A percentile compares a stretch with the other conserved stretches of the same genome.
These are phyloP conservation scores for Limnothrissa miodon DNA, from an alignment of 2,113 vertebrate genomes.

Conservation along the genomic window DNA sequence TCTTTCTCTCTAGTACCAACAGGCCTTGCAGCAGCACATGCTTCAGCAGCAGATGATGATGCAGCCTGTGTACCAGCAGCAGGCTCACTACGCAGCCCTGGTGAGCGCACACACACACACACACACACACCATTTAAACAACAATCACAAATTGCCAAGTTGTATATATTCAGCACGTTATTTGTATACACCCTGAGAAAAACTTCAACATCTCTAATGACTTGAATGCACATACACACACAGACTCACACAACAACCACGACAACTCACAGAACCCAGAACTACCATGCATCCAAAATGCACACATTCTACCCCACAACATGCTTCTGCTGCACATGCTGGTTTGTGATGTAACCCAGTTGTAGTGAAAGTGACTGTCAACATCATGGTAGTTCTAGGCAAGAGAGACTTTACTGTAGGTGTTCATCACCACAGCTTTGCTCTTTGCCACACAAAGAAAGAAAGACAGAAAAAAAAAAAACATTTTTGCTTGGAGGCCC, in stretches of 20 bases:
- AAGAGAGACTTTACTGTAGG: background rate
- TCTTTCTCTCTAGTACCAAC: slow-evolving; percentile 75
- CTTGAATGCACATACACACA: background rate
- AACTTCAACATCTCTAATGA: too few species aligned
- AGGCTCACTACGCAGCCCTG: slow-evolving; percentile 72
- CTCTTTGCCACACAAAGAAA: background rate
- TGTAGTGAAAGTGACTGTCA: background rate
- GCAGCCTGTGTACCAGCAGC: slow-evolving; percentile 79
- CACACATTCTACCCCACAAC: background rate
- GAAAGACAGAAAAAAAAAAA: too few species aligned
- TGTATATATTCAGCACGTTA: too few species aligned
- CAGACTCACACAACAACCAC: background rate
- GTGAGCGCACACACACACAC: slow-evolving; percentile 66
- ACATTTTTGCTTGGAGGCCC: background rate
- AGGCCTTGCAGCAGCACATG: slow-evolving; percentile 81
- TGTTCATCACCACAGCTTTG: background rate
- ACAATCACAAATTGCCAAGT: too few species aligned
- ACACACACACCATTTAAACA: background rate
- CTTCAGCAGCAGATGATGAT: slow-evolving; percentile 86
- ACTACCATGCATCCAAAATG: too few species aligned
- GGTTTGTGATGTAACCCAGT: too few species aligned
- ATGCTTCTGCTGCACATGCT: too few species aligned
- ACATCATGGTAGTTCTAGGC: background rate
- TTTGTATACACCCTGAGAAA: too few species aligned
- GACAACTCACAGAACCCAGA: too few species aligned